Percentiles rank a stretch among this genome's conserved stretches.
These are phyloP conservation scores for Enhydra lutris DNA, from an alignment of 2,113 vertebrate species.

Conservation along the genomic window DNA sequence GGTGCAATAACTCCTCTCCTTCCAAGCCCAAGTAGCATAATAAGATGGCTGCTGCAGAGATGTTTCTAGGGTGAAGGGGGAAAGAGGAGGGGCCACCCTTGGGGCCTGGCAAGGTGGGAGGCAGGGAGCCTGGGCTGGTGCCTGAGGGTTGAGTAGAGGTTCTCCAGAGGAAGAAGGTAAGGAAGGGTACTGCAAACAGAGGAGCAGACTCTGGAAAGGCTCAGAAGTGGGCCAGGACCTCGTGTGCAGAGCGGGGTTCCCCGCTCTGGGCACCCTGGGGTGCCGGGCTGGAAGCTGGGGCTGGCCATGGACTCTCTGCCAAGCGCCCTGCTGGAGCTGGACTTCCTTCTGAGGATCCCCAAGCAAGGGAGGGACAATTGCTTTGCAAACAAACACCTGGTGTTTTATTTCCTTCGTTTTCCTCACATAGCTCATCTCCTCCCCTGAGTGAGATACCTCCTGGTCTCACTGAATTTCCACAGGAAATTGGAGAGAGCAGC, in stretches of 20 bases:
- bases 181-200: not conserved
- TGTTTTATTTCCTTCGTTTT: slow-evolving; percentile 11
- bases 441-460: slow-evolving; percentile 12
- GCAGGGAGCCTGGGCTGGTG: not conserved
- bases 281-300: not conserved
- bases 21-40: not conserved
- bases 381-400: slow-evolving; percentile 19
- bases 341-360: not conserved
- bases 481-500: slow-evolving; percentile 59
- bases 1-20: not conserved
- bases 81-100: not conserved
- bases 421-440: slow-evolving; percentile 29
- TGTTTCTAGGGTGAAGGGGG: not conserved
- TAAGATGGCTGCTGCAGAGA: not conserved
- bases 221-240: not conserved
- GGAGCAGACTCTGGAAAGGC: not conserved
- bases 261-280: not conserved
- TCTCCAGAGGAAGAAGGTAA: not conserved
- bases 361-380: not conserved
- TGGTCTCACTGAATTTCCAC: slow-evolving; percentile 65
- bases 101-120: not conserved
- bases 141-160: not conserved
- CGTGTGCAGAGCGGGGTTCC: not conserved
- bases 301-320: not conserved
- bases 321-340: not conserved